A percentile compares a stretch with the other conserved stretches of the same genome.
Evolutionary conservation across 2,888 invertebrate species (phyloP).

Genomic region (Pollenia angustigena): DNA sequence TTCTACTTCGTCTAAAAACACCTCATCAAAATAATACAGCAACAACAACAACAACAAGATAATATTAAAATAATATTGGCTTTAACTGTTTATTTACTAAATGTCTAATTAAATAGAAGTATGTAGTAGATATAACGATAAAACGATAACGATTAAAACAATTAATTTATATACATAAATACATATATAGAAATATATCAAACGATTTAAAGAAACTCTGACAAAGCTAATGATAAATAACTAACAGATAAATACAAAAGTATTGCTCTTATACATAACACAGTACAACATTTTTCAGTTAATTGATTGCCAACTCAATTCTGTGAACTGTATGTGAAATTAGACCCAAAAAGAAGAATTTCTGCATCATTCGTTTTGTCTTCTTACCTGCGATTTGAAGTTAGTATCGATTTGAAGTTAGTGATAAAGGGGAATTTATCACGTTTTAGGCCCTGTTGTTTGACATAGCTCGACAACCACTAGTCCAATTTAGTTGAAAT

Average conservation of each 20-base stretch:
- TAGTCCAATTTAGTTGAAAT: too few species aligned
- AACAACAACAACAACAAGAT: constrained; percentile 26
- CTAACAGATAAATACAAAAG: constrained; percentile 40
- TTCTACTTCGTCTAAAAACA: constrained; percentile 26
- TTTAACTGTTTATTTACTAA: constrained; percentile 72
- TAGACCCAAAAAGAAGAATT: too few species aligned
- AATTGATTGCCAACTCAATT: too few species aligned
- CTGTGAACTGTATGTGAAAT: too few species aligned
- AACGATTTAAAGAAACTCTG: constrained; percentile 44
- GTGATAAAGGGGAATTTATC: too few species aligned
- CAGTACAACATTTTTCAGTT: too few species aligned
- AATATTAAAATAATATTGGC: constrained; percentile 64
- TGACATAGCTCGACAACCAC: too few species aligned
- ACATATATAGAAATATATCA: constrained; percentile 49
- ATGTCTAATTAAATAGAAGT: constrained; percentile 60
- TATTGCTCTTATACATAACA: constrained; percentile 58
- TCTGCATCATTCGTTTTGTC: too few species aligned
- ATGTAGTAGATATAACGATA: constrained; percentile 56
- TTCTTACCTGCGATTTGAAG: too few species aligned
- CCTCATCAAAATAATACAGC: constrained; percentile 47
- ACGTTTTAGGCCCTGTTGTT: too few species aligned
- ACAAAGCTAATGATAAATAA: constrained; percentile 53
- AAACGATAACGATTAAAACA: constrained; percentile 51
- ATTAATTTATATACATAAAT: constrained; percentile 10
- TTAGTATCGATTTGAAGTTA: too few species aligned